Conservation (phyloP, 1,140 invertebrate genomes). For the Leptoteleia sp. region DNA sequence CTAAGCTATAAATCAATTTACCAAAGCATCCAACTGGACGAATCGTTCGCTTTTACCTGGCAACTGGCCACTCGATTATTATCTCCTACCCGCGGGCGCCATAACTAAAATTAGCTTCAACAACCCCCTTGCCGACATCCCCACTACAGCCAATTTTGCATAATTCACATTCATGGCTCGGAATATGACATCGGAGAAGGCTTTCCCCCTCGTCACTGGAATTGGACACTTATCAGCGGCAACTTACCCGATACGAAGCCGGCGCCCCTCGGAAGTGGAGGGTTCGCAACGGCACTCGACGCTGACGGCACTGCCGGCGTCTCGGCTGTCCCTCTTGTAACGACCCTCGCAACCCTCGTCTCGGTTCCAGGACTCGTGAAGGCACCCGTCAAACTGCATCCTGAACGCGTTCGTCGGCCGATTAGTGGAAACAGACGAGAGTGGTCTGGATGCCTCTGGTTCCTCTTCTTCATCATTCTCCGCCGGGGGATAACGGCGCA, state of each 20-base stretch:
- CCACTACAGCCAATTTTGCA: too few species aligned
- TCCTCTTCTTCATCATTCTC: too few species aligned
- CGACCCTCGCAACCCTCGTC: slow-evolving; percentile 22
- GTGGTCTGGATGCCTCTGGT: too few species aligned
- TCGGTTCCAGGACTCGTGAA: slow-evolving; percentile 74
- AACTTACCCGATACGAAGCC: slow-evolving; percentile 60
- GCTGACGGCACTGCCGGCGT: not conserved
- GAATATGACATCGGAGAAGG: slow-evolving; percentile 8
- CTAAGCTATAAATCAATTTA: too few species aligned
- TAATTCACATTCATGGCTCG: not conserved
- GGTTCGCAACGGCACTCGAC: slow-evolving; percentile 57
- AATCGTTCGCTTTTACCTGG: too few species aligned
- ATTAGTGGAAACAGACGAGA: too few species aligned
- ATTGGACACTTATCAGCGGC: slow-evolving; percentile 7
- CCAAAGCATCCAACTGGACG: too few species aligned
- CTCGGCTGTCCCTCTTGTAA: not conserved
- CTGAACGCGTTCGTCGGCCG: too few species aligned
- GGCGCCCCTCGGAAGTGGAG: slow-evolving; percentile 60
- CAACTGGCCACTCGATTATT: too few species aligned
- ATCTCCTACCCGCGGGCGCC: too few species aligned
- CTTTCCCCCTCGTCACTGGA: slow-evolving; percentile 8
- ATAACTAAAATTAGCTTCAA: slow-evolving; percentile 1
- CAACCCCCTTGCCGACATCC: not conserved
- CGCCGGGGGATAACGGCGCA: too few species aligned
- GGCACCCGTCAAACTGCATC: too few species aligned